Evolutionary conservation across 2,888 invertebrate species (phyloP), one percentile per base, ranked within the genome.

Genomic region (Tupiocoris notatus): DNA sequence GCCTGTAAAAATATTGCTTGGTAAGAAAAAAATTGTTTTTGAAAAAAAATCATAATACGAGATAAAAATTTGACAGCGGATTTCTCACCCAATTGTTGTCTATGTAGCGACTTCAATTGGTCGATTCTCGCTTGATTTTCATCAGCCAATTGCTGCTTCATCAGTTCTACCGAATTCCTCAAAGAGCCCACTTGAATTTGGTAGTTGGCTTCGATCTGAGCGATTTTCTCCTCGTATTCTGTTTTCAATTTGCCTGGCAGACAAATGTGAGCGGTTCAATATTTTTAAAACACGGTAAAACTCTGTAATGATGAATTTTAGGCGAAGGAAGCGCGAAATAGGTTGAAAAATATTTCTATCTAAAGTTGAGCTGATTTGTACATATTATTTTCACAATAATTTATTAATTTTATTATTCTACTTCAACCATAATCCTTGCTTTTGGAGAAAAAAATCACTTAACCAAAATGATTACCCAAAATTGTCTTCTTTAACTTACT

Each of bases 81-180:
- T 79, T 80, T 82, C n/a, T n/a, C n/a, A 89, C 90, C 89, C 86
- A 90, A 86, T 83, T 89, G 88, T 75, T 84, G 83, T 79, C 87
- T 84, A 83, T 90, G 89, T 81, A 88, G 86, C 66, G 88, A 87
- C 78, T 88, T 88, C 9, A 86, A 81, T 22, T 79, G 80, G 80
- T 86, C 83, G 61, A 86, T 81, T 81, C 84, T 84, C 76, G 84
- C 83, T 79, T 85, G 84, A 2, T 85, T 82, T 78, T 86, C 86
- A 68, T 83, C 82, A 79, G 85, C 85, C 84, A 86, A 84, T 81
- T 86, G 85, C 80, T 86, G 85, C 80, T 85, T 86, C 1, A 85
- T 85, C 68, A 83, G 80, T 79, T 86, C 86, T 65, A 86, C 80
- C 6, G 84, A 85, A 0, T 84, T 81, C 68, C 85, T 81, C 23